phyloP scores from a whole-genome alignment of 2,888 invertebrate genomes.

The Petrophora chlorosata region DNA sequence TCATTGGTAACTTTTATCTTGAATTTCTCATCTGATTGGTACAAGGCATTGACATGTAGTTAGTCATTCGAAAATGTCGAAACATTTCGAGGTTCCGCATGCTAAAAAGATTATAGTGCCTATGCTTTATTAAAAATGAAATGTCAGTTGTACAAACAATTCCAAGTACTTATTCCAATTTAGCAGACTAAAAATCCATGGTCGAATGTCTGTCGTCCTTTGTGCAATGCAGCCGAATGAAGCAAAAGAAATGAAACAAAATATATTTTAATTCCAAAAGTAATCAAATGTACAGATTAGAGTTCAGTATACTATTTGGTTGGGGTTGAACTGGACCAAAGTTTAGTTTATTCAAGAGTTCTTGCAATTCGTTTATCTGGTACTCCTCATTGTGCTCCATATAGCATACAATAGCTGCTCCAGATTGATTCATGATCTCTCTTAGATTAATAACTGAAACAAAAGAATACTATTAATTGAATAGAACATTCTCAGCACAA shows the following conservation, averaged over 20 bases:
- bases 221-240: neutral
- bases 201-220: too few species aligned
- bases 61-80: too few species aligned
- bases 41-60: too few species aligned
- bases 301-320: conserved; percentile 52
- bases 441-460: conserved; percentile 68
- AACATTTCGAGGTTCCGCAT: too few species aligned
- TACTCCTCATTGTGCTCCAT: conserved; percentile 65
- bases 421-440: conserved; percentile 60
- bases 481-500: too few species aligned
- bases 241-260: conserved; percentile 1
- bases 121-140: too few species aligned
- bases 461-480: conserved; percentile 14
- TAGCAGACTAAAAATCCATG: too few species aligned
- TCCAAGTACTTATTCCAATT: too few species aligned
- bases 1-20: too few species aligned
- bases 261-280: conserved; percentile 16
- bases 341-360: conserved; percentile 56
- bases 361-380: conserved; percentile 57
- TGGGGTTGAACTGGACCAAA: conserved; percentile 51
- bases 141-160: too few species aligned
- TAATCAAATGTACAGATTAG: conserved; percentile 68
- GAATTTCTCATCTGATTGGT: too few species aligned
- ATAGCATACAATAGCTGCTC: conserved; percentile 62
- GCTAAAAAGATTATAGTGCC: too few species aligned